phyloP scores from a whole-genome alignment of 2,113 vertebrate genomes.

The Glaucidium brasilianum region DNA sequence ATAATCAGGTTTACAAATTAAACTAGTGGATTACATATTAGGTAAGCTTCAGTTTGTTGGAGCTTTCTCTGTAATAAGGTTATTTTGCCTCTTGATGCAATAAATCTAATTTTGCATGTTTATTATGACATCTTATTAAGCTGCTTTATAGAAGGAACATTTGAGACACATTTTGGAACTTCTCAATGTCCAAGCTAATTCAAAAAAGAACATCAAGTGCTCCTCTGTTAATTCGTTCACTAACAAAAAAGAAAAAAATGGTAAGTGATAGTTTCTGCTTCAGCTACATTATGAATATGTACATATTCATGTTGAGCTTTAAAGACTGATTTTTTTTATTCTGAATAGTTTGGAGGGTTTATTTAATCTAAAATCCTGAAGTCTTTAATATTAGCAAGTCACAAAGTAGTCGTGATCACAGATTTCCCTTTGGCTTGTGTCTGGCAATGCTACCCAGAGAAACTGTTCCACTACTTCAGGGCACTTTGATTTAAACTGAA shows the following conservation, averaged over 20 bases:
- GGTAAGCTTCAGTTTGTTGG: conserved; percentile 3
- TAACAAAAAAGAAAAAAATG: background rate
- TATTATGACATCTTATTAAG: conserved; percentile 22
- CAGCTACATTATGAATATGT: background rate
- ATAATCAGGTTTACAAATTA: conserved; percentile 56
- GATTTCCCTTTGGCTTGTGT: background rate
- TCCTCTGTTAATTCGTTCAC: background rate
- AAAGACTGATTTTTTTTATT: background rate
- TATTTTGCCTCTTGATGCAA: conserved; percentile 31
- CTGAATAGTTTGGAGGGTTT: background rate
- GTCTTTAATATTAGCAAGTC: background rate
- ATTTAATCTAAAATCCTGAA: background rate
- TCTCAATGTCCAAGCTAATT: background rate
- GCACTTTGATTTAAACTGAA: background rate
- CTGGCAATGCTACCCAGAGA: background rate
- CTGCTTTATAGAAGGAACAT: background rate
- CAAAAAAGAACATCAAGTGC: background rate
- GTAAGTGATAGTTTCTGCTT: background rate
- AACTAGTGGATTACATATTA: background rate
- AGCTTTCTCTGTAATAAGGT: conserved; percentile 15
- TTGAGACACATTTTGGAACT: background rate
- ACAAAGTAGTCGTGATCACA: background rate
- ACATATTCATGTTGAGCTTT: background rate
- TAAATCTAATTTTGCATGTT: conserved; percentile 26
- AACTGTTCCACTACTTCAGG: background rate